Conservation (phyloP, 2,113 vertebrate species). For the Sakesphorus luctuosus region DNA sequence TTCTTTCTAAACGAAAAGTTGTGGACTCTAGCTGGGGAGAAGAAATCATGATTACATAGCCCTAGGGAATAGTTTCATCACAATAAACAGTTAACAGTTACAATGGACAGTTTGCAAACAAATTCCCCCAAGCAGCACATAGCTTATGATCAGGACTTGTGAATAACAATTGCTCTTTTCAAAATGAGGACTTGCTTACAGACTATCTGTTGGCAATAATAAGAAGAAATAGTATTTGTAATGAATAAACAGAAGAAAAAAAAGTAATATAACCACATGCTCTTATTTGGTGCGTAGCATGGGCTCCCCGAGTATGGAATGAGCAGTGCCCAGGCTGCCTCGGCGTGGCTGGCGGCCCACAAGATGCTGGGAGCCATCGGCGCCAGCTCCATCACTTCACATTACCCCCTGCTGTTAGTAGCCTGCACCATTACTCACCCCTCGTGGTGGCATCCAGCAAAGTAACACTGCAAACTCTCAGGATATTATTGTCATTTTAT, state of each 20-base stretch:
- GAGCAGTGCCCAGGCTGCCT: background rate
- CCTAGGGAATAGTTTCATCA: background rate
- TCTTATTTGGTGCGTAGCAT: conserved; percentile 14
- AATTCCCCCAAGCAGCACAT: background rate
- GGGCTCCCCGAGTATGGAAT: background rate
- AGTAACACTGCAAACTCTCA: background rate
- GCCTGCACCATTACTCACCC: conserved; percentile 19
- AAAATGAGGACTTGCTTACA: background rate
- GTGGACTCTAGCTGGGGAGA: background rate
- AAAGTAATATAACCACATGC: conserved; percentile 1
- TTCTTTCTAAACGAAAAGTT: background rate
- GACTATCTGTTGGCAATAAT: background rate
- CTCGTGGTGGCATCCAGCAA: background rate
- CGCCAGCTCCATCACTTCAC: background rate
- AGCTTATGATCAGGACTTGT: background rate
- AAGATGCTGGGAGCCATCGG: background rate
- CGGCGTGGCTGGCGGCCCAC: background rate
- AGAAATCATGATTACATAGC: background rate
- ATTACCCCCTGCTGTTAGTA: conserved; percentile 2
- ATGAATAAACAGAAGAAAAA: conserved; percentile 23
- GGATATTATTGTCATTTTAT: background rate
- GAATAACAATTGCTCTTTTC: background rate
- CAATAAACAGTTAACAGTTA: background rate
- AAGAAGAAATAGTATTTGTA: background rate
- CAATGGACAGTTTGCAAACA: background rate